Percentiles rank a stretch among this genome's conserved stretches.
Evolutionary conservation across 2,113 vertebrate genomes (phyloP).

Genomic region (Recurvirostra avosetta): DNA sequence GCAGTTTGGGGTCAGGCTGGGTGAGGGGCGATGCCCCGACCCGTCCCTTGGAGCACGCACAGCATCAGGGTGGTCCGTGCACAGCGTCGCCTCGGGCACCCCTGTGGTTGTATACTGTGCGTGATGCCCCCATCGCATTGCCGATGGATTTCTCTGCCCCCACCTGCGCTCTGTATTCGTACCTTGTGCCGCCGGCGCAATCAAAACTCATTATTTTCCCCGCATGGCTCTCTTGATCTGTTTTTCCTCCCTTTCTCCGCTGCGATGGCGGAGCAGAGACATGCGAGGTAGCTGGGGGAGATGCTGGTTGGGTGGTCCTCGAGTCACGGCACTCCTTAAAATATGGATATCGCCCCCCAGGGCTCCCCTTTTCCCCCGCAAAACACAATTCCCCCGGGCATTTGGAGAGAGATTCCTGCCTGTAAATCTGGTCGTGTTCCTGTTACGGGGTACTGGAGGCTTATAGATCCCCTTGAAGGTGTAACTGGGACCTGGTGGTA

Average conservation of each 20-base stretch:
- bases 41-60: neutral
- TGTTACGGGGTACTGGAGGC: neutral
- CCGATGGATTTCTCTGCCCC: neutral
- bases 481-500: neutral
- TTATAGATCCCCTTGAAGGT: neutral
- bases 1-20: neutral
- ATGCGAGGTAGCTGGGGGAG: neutral
- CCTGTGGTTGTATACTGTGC: fast-evolving
- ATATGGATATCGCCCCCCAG: neutral
- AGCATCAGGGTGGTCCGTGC: neutral
- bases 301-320: neutral
- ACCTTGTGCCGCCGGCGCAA: neutral
- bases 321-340: neutral
- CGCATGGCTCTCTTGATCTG: neutral
- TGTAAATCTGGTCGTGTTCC: neutral
- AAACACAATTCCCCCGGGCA: neutral
- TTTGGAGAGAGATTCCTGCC: neutral
- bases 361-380: neutral
- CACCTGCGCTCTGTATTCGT: neutral
- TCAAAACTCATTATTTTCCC: neutral
- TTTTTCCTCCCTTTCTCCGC: neutral
- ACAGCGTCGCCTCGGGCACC: neutral
- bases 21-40: neutral
- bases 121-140: no score
- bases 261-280: neutral